A percentile compares a stretch with the other conserved stretches of the same genome.
Conservation (phyloP, 2,888 invertebrate genomes). For the Lottia scabra region DNA sequence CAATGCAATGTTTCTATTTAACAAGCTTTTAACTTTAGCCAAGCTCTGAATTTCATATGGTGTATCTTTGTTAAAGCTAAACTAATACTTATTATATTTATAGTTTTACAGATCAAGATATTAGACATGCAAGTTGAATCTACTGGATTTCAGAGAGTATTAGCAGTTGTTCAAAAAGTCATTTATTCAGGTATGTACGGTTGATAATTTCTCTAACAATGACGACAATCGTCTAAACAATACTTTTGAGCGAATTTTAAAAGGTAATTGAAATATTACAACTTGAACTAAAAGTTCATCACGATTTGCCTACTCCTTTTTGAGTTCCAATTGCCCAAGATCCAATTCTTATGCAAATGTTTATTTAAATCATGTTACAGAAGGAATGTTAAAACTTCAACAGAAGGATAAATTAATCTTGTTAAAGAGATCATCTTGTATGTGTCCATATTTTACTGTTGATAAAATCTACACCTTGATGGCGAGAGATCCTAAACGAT, state of each 20-base stretch:
- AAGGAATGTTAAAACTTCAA: conserved; percentile 25
- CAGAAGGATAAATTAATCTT: conserved; percentile 31
- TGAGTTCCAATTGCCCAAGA: neutral
- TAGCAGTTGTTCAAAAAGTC: conserved; percentile 25
- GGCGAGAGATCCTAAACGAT: conserved; percentile 31
- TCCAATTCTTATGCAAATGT: neutral
- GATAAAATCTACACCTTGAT: conserved; percentile 31
- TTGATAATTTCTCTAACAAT: neutral
- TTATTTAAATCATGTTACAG: conserved; percentile 15
- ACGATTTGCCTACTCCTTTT: no score
- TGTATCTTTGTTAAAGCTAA: no score
- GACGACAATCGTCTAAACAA: no score
- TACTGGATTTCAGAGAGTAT: conserved; percentile 33
- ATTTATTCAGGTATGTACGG: conserved; percentile 30
- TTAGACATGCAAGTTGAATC: conserved; percentile 33
- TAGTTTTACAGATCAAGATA: conserved; percentile 32
- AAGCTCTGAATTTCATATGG: no score
- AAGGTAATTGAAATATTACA: no score
- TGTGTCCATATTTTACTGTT: conserved; percentile 25
- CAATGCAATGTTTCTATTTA: no score
- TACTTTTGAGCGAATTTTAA: no score
- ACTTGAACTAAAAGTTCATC: no score
- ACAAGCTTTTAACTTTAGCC: no score
- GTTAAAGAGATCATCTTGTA: conserved; percentile 36
- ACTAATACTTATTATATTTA: no score